Percentiles rank a stretch among this genome's conserved stretches.
phyloP scores from a whole-genome alignment of 2,113 vertebrate genomes.

The Melanostigma gelatinosum region DNA sequence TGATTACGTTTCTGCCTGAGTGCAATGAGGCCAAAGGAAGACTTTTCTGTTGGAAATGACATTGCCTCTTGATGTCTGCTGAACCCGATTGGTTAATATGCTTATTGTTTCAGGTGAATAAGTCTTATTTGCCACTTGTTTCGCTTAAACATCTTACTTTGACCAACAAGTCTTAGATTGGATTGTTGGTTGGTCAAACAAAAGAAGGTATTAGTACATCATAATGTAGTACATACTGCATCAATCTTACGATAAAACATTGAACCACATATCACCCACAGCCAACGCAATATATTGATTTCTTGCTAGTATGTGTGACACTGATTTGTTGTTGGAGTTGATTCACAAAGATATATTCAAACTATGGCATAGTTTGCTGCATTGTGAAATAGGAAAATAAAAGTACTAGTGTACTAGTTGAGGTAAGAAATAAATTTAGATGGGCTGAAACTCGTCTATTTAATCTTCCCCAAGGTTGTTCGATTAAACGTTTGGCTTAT shows the following conservation, averaged over 20 bases:
- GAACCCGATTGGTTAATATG: background rate
- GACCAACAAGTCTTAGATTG: background rate
- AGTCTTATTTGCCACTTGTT: background rate
- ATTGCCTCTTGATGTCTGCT: background rate
- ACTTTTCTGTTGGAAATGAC: slow-evolving; percentile 17
- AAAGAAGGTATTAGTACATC: background rate
- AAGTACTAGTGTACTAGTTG: background rate
- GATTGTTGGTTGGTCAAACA: background rate
- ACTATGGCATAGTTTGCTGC: background rate
- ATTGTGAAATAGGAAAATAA: background rate
- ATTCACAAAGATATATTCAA: background rate
- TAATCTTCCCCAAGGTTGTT: slow-evolving; percentile 1
- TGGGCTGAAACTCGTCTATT: background rate
- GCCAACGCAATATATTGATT: background rate
- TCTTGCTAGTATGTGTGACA: background rate
- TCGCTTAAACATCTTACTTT: slow-evolving; percentile 1
- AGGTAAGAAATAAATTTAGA: background rate
- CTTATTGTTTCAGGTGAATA: slow-evolving; percentile 4
- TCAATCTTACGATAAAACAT: background rate
- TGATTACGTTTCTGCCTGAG: slow-evolving; percentile 44
- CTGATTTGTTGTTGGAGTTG: background rate
- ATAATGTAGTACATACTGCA: background rate
- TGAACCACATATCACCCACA: background rate
- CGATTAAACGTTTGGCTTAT: background rate
- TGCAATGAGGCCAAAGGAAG: slow-evolving; percentile 14